Evolutionary conservation across 2,888 invertebrate genomes (phyloP).

Genomic region (Sphaerophoria rueppellii): DNA sequence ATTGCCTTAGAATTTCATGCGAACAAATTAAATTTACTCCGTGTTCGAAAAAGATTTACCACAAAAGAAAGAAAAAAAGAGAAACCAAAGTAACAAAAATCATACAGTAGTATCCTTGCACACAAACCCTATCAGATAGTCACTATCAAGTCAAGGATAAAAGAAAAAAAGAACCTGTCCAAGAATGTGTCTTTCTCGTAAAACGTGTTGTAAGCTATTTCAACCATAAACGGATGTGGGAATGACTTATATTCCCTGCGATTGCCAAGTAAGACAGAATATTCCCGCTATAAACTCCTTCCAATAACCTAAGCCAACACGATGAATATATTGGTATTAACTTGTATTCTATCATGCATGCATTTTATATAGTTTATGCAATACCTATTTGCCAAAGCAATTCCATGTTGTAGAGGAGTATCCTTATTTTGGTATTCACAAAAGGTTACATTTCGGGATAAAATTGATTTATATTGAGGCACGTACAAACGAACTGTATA

Average conservation of each 20-base stretch:
- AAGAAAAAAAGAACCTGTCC: constrained; percentile 26
- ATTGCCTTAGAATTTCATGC: constrained; percentile 26
- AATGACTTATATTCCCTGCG: constrained; percentile 71
- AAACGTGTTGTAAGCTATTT: constrained; percentile 74
- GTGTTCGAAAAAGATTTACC: constrained; percentile 27
- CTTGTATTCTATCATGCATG: background rate
- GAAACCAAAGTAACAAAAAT: background rate
- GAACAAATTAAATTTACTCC: constrained; percentile 43
- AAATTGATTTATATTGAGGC: constrained; percentile 74
- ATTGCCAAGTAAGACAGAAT: constrained; percentile 73
- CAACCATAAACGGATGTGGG: constrained; percentile 72
- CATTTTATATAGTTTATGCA: constrained; percentile 36
- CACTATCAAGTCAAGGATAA: background rate
- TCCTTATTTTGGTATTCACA: constrained; percentile 71
- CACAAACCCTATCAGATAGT: background rate
- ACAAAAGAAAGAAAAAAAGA: background rate
- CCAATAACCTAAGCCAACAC: constrained; percentile 55
- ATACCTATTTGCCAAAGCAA: constrained; percentile 69
- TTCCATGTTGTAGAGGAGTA: constrained; percentile 23
- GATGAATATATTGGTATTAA: constrained; percentile 23
- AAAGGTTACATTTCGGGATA: constrained; percentile 69
- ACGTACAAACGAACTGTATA: constrained; percentile 50
- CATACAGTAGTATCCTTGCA: constrained; percentile 6
- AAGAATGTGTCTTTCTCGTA: constrained; percentile 63
- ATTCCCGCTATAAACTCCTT: constrained; percentile 64